Percentiles rank a stretch among this genome's conserved stretches.
These are phyloP conservation scores for Episyrphus balteatus DNA, from an alignment of 1,140 invertebrate genomes.

Conservation along the genomic window DNA sequence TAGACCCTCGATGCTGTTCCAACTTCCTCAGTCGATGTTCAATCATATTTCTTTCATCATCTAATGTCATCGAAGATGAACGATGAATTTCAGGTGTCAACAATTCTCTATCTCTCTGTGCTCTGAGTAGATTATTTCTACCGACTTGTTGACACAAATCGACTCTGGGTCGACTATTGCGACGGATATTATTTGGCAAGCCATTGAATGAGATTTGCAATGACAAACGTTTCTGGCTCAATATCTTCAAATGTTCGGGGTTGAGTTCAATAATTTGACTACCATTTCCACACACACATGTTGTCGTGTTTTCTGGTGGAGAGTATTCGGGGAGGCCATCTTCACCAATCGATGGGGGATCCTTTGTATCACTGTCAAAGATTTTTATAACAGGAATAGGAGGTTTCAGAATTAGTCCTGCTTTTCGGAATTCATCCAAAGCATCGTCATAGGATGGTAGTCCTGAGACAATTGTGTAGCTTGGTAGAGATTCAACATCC, in stretches of 20 bases:
- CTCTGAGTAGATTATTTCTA: conserved; percentile 28
- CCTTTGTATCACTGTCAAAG: conserved; percentile 17
- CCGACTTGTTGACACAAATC: conserved; percentile 11
- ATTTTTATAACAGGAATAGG: conserved; percentile 31
- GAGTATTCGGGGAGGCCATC: conserved; percentile 24
- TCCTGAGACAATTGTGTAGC: conserved; percentile 50
- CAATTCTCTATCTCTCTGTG: conserved; percentile 2
- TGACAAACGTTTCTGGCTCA: conserved; percentile 33
- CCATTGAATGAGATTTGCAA: conserved; percentile 32
- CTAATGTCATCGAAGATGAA: conserved; percentile 17
- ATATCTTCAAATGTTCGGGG: conserved; percentile 27
- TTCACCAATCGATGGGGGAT: conserved; percentile 12
- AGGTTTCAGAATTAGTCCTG: conserved; percentile 28
- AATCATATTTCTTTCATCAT: conserved; percentile 25
- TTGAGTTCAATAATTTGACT: conserved; percentile 29
- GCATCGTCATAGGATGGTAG: conserved; percentile 51
- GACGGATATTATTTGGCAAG: conserved; percentile 16
- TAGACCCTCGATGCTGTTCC: conserved; percentile 29
- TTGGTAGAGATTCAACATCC: conserved; percentile 45
- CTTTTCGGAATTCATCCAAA: conserved; percentile 41
- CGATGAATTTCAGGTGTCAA: conserved; percentile 16
- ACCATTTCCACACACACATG: conserved; percentile 18
- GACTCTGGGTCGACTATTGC: conserved; percentile 16
- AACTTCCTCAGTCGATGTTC: conserved; percentile 25
- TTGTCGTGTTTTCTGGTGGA: conserved; percentile 18